Conservation (phyloP, 2,797 vertebrate genomes). For the Malurus leucopterus region DNA sequence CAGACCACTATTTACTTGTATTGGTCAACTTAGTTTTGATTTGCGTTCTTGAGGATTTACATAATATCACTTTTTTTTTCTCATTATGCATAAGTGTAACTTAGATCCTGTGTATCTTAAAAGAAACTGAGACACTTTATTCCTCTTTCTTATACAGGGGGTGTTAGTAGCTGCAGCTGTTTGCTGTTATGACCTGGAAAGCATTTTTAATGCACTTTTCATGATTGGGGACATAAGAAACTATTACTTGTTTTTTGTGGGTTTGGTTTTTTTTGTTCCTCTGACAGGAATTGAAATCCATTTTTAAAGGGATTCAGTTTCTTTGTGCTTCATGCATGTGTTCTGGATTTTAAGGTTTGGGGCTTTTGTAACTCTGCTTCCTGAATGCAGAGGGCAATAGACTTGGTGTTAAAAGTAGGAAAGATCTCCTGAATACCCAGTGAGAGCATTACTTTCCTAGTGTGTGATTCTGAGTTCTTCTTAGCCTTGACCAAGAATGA, state of each 20-base stretch:
- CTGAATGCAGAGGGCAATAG: not conserved
- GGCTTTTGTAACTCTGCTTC: not conserved
- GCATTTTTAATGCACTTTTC: not conserved
- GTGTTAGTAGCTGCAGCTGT: not conserved
- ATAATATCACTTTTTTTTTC: not conserved
- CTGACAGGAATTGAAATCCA: not conserved
- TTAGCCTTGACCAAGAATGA: not conserved
- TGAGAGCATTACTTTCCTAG: not conserved
- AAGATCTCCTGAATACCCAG: not conserved
- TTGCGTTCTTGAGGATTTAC: not conserved
- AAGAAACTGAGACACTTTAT: not conserved
- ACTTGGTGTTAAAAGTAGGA: not conserved
- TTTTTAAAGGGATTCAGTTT: not conserved
- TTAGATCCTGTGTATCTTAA: not conserved
- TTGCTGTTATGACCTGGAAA: not conserved
- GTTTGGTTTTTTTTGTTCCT: not conserved
- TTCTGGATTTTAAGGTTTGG: not conserved
- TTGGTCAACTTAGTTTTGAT: not conserved
- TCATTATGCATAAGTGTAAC: not conserved
- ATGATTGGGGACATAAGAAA: not conserved
- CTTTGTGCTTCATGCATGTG: not conserved
- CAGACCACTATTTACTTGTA: not conserved
- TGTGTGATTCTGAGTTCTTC: not conserved
- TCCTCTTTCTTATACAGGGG: rapidly evolving
- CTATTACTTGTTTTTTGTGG: not conserved